Conservation (phyloP, 1,140 invertebrate species). For the Alviniconcha marisindica region DNA sequence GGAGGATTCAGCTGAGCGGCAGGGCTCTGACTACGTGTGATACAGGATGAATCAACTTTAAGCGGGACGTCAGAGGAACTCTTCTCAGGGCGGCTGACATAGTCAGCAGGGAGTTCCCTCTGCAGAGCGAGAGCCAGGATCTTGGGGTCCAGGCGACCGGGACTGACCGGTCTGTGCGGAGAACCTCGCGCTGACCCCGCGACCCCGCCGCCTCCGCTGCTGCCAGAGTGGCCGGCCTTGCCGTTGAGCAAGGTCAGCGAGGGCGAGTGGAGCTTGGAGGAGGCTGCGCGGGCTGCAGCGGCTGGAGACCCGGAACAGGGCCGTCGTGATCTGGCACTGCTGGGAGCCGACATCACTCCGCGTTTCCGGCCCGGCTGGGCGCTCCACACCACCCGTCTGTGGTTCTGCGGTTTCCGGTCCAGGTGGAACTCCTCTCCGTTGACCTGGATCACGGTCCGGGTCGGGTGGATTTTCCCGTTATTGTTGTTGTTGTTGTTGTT, state of each 20-base stretch:
- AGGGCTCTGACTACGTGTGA: too few relatives aligned
- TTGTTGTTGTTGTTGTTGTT: background rate
- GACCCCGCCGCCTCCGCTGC: too few relatives aligned
- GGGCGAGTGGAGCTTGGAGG: background rate
- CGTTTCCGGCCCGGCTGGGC: background rate
- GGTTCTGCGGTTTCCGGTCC: background rate
- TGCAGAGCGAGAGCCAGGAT: background rate
- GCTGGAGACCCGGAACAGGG: background rate
- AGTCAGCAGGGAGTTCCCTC: background rate
- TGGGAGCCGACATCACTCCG: background rate
- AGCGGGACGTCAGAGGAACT: too few relatives aligned
- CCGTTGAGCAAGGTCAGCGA: background rate
- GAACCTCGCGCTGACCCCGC: too few relatives aligned
- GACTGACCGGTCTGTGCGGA: background rate
- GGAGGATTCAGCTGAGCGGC: too few relatives aligned
- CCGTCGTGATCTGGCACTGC: background rate
- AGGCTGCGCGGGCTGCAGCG: background rate
- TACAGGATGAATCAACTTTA: too few relatives aligned
- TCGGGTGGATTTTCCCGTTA: background rate
- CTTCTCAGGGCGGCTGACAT: too few relatives aligned
- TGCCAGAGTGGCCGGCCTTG: too few relatives aligned
- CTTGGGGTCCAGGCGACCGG: background rate
- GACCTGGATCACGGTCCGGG: background rate
- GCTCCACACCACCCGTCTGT: constrained; percentile 17
- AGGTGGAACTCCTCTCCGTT: constrained; percentile 19